Evolutionary conservation across 1,140 invertebrate species (phyloP).

Genomic region (Sipha flava): DNA sequence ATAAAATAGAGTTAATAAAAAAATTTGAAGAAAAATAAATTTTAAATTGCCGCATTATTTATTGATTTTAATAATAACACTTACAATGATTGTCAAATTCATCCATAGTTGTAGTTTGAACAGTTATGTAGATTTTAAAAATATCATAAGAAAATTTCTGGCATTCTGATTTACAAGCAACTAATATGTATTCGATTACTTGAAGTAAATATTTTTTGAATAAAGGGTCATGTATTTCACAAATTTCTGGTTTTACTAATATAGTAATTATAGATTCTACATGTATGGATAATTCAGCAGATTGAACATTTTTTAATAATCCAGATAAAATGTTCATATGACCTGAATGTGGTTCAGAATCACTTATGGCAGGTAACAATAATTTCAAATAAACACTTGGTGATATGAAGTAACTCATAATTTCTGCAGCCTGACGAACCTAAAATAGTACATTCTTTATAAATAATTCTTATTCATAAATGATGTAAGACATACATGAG

Average conservation of each 20-base stretch:
- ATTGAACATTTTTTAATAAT: constrained; percentile 43
- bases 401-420: constrained; percentile 64
- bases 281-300: background rate
- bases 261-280: background rate
- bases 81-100: constrained; percentile 9
- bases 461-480: background rate
- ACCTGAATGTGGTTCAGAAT: constrained; percentile 46
- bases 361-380: constrained; percentile 49
- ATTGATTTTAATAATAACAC: background rate
- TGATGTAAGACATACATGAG: constrained; percentile 48
- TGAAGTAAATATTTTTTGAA: constrained; percentile 27
- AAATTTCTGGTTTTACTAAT: constrained; percentile 13
- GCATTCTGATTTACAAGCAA: constrained; percentile 5
- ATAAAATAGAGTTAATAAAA: too few relatives aligned
- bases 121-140: constrained; percentile 17
- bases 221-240: constrained; percentile 6
- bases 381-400: constrained; percentile 52
- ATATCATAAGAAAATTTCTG: background rate
- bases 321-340: constrained; percentile 48
- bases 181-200: constrained; percentile 7
- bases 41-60: too few relatives aligned
- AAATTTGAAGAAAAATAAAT: too few relatives aligned
- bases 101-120: constrained; percentile 5
- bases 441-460: constrained; percentile 37
- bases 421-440: constrained; percentile 52